Conservation (phyloP, 1,140 invertebrate genomes). For the Aleiodes sp. region DNA sequence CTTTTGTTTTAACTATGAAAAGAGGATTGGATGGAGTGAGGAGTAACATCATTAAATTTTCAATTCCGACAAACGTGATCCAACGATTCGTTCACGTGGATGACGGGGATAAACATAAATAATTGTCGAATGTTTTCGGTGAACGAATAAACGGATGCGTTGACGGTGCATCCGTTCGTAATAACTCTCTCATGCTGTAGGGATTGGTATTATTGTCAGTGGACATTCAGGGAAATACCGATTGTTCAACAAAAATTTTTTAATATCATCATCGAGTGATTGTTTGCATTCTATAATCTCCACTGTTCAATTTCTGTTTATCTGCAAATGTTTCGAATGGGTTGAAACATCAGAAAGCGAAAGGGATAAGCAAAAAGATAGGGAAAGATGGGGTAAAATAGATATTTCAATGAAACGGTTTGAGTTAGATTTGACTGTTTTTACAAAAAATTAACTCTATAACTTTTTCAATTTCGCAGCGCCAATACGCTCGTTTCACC, state of each 20-base stretch:
- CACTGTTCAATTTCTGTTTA: neutral
- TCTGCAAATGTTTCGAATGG: too few relatives aligned
- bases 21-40: neutral
- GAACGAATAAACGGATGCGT: conserved; percentile 5
- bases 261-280: neutral
- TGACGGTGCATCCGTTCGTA: conserved; percentile 23
- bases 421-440: too few relatives aligned
- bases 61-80: conserved; percentile 19
- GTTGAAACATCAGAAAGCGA: too few relatives aligned
- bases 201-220: conserved; percentile 3
- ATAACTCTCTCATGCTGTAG: conserved; percentile 18
- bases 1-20: neutral
- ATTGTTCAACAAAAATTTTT: conserved; percentile 13
- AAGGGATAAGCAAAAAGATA: too few relatives aligned
- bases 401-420: too few relatives aligned
- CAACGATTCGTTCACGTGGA: neutral
- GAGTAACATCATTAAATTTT: conserved; percentile 24
- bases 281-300: too few relatives aligned
- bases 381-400: too few relatives aligned
- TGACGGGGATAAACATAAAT: conserved; percentile 29
- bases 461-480: too few relatives aligned
- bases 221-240: neutral
- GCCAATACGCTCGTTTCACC: too few relatives aligned
- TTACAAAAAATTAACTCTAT: too few relatives aligned
- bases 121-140: conserved; percentile 26